Conservation (phyloP, 2,113 vertebrate genomes). For the Telmatochromis sp. region DNA sequence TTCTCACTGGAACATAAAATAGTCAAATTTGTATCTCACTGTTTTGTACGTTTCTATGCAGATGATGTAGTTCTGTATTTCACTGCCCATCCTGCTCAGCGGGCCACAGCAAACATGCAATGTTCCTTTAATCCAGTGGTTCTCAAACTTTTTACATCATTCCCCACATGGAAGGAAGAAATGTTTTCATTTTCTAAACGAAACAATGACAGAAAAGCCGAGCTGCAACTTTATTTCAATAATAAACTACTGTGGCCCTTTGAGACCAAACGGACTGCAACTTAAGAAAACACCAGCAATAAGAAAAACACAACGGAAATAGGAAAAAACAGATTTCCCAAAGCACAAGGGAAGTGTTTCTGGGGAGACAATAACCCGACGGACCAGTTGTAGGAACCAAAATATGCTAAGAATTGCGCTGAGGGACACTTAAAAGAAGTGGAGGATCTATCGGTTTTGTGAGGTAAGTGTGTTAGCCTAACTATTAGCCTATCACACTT, state of each 20-base stretch:
- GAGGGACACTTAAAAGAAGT: background rate
- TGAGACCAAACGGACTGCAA: accelerated
- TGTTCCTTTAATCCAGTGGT: background rate
- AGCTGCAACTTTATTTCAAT: background rate
- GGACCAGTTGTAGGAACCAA: background rate
- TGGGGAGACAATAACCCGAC: accelerated
- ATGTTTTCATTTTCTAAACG: background rate
- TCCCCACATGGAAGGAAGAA: background rate
- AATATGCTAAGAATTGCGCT: accelerated
- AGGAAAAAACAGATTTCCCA: background rate
- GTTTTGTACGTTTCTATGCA: background rate
- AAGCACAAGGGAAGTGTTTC: background rate
- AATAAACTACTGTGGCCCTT: background rate
- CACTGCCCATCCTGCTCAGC: background rate
- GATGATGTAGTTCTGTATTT: background rate
- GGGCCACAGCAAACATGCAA: background rate
- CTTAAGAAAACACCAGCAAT: background rate
- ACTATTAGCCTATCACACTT: background rate
- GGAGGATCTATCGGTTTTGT: background rate
- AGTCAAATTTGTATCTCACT: background rate
- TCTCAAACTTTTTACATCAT: background rate
- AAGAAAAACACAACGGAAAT: background rate
- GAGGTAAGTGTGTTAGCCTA: background rate
- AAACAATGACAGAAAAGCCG: accelerated
- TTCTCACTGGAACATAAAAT: background rate